Conservation (phyloP, 1,140 invertebrate genomes). For the Drosophila melanica region DNA sequence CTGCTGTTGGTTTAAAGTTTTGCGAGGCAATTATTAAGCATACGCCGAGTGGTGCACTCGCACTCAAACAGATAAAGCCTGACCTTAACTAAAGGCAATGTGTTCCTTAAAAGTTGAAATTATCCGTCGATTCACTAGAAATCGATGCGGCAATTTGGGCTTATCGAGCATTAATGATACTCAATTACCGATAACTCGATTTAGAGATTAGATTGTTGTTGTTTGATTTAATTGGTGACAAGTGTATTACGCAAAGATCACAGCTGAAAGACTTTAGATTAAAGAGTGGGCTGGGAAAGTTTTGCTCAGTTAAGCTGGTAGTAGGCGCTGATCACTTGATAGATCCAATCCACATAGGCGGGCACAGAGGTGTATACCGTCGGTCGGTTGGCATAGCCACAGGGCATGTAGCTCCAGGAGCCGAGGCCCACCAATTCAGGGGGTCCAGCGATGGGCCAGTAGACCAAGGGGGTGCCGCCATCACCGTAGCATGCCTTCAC, state of each 20-base stretch:
- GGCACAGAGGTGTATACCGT: constrained; percentile 89
- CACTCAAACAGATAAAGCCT: constrained; percentile 16
- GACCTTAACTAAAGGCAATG: constrained; percentile 7
- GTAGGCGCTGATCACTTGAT: constrained; percentile 82
- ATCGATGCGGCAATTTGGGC: constrained; percentile 15
- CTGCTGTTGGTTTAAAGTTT: constrained; percentile 37
- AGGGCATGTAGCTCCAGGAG: constrained; percentile 91
- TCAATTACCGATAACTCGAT: constrained; percentile 5
- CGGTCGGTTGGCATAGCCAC: constrained; percentile 87
- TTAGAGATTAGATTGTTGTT: constrained; percentile 36
- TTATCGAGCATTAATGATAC: constrained; percentile 26
- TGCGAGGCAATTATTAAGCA: constrained; percentile 35
- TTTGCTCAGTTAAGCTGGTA: constrained; percentile 56
- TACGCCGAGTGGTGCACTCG: constrained; percentile 27
- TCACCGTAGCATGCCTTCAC: constrained; percentile 87
- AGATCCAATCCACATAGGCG: constrained; percentile 87
- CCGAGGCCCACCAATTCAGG: constrained; percentile 87
- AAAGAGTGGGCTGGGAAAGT: constrained; percentile 27
- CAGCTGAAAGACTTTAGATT: background rate
- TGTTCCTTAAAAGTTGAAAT: background rate
- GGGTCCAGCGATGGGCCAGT: constrained; percentile 74
- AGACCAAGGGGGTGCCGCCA: constrained; percentile 88
- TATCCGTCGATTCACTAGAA: too few species aligned
- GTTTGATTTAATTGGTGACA: constrained; percentile 42
- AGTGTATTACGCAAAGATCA: constrained; percentile 62